Conservation (phyloP, 23 tunicate genomes). For the Ascidia mentula region DNA sequence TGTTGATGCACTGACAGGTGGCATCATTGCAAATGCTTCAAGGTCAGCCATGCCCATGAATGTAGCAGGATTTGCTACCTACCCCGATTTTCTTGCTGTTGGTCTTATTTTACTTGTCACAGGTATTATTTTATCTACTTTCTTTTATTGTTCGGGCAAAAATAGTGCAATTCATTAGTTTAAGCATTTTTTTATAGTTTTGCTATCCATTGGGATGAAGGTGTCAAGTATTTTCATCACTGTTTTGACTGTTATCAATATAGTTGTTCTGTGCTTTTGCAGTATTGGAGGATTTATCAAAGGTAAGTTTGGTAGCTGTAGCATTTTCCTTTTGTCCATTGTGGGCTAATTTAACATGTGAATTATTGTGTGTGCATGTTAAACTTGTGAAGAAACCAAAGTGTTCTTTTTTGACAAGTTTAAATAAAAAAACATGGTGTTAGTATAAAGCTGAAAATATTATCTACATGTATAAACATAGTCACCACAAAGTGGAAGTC, state of each 20-base stretch:
- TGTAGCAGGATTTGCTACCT: constrained; percentile 33
- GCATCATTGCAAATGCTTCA: constrained; percentile 23
- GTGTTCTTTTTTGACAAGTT: too few species aligned
- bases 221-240: constrained; percentile 54
- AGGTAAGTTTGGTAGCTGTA: constrained; percentile 37
- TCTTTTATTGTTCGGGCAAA: too few species aligned
- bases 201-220: constrained; percentile 63
- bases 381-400: too few species aligned
- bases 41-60: constrained; percentile 34
- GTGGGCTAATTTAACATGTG: too few species aligned
- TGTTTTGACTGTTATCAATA: constrained; percentile 53
- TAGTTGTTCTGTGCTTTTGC: constrained; percentile 55
- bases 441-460: too few species aligned
- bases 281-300: constrained; percentile 50
- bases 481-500: too few species aligned
- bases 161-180: too few species aligned
- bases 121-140: too few species aligned
- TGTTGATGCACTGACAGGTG: constrained; percentile 67
- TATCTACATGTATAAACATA: too few species aligned
- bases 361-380: too few species aligned
- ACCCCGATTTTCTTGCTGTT: constrained; percentile 78
- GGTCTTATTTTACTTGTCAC: constrained; percentile 51
- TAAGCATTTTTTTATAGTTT: constrained; percentile 29
- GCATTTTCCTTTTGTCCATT: too few species aligned
- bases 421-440: too few species aligned